A percentile compares a stretch with the other conserved stretches of the same genome.
Conservation (phyloP, 2,797 vertebrate genomes). For the Lutjanus campechanus region DNA sequence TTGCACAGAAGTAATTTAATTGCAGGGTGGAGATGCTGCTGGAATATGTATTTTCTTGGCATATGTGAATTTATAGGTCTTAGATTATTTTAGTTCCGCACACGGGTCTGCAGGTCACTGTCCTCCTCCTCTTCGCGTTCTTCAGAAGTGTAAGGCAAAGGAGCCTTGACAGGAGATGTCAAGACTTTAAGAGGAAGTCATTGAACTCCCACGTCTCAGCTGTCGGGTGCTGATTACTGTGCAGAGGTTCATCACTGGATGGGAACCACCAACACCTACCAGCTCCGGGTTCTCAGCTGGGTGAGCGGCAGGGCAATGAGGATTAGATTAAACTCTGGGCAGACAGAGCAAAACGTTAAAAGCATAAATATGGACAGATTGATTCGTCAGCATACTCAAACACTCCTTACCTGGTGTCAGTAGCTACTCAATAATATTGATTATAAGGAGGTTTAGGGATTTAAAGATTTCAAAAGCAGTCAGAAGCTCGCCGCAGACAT, state of each 20-base stretch:
- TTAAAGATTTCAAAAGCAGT: background rate
- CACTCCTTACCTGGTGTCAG: background rate
- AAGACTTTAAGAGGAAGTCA: slow-evolving; percentile 6
- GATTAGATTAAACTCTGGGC: background rate
- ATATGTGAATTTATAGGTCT: background rate
- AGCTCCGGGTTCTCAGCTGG: background rate
- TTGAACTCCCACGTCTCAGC: slow-evolving; percentile 34
- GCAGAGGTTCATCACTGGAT: slow-evolving; percentile 20
- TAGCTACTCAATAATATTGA: background rate
- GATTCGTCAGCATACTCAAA: background rate
- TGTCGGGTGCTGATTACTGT: slow-evolving; percentile 23
- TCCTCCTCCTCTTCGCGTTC: slow-evolving; percentile 2
- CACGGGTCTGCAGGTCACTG: background rate
- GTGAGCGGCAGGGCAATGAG: background rate
- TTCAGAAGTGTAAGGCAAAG: slow-evolving; percentile 4
- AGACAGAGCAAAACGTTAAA: background rate
- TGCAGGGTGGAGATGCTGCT: background rate
- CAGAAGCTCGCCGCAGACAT: background rate
- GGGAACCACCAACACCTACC: background rate
- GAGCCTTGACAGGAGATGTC: slow-evolving; percentile 26
- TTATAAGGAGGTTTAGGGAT: background rate
- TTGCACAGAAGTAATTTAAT: background rate
- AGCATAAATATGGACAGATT: background rate
- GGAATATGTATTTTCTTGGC: background rate
- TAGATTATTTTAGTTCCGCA: background rate